phyloP scores from a whole-genome alignment of 2,888 invertebrate species.

The Theodoxus fluviatilis region DNA sequence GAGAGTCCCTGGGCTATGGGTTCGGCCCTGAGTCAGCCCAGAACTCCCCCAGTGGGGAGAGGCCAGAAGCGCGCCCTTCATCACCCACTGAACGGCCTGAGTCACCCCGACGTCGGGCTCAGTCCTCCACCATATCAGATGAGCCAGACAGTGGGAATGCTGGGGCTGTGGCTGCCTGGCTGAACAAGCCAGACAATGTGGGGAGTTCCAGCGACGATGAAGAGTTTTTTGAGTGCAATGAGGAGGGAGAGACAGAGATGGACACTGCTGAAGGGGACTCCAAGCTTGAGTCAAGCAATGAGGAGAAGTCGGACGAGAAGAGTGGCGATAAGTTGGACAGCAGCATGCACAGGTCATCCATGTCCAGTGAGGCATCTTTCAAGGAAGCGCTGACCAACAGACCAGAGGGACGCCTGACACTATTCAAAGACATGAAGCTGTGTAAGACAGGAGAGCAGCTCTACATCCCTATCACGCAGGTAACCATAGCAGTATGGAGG shows the following conservation, averaged over 20 bases:
- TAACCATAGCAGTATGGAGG: too few relatives aligned
- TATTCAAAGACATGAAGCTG: constrained; percentile 75
- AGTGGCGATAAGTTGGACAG: constrained; percentile 20
- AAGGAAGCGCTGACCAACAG: constrained; percentile 46
- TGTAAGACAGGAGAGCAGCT: constrained; percentile 75
- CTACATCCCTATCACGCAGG: constrained; percentile 82
- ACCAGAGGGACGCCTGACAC: constrained; percentile 77
- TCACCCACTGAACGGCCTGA: too few relatives aligned
- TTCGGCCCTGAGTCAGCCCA: constrained; percentile 33
- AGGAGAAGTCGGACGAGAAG: constrained; percentile 30
- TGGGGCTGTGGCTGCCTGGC: neutral
- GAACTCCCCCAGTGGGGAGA: too few relatives aligned
- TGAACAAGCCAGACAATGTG: constrained; percentile 24
- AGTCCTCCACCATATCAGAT: neutral
- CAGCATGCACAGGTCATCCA: constrained; percentile 25
- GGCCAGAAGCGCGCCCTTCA: too few relatives aligned
- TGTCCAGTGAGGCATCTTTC: constrained; percentile 30
- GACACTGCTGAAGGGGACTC: constrained; percentile 24
- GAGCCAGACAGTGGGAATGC: constrained; percentile 23
- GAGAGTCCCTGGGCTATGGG: constrained; percentile 47
- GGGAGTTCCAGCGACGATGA: constrained; percentile 36
- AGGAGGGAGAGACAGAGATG: constrained; percentile 31
- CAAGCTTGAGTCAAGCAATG: constrained; percentile 21
- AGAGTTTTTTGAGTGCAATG: constrained; percentile 62
- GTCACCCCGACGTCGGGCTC: too few relatives aligned